phyloP scores from a whole-genome alignment of 2,888 invertebrate genomes.

The Limnephilus rhombicus region DNA sequence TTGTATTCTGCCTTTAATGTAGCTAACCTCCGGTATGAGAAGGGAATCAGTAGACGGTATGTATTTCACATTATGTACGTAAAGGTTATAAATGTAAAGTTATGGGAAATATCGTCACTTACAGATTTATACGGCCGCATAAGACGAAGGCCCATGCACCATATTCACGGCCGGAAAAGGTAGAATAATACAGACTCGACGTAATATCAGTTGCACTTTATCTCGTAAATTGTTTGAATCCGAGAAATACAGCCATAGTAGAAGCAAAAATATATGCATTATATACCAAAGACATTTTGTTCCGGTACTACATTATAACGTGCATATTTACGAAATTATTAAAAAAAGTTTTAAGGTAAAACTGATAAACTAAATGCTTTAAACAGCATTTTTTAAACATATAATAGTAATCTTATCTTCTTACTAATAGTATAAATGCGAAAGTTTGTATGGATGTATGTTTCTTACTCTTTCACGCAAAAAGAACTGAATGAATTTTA shows the following conservation, averaged over 20 bases:
- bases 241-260: not conserved
- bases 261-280: not conserved
- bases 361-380: no score
- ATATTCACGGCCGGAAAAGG: not conserved
- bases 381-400: no score
- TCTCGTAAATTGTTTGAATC: not conserved
- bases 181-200: not conserved
- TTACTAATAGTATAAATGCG: no score
- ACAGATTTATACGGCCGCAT: not conserved
- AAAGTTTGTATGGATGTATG: no score
- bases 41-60: not conserved
- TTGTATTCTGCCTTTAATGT: not conserved
- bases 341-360: not conserved
- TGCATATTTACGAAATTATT: not conserved
- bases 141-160: not conserved
- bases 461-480: no score
- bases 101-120: not conserved
- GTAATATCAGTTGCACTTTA: not conserved
- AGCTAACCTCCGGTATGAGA: not conserved
- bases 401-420: no score
- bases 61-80: no score
- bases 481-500: no score
- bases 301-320: not conserved
- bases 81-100: not conserved
- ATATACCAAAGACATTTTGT: not conserved